These are phyloP conservation scores for Melanogrammus aeglefinus DNA, from an alignment of 2,797 vertebrate species.

Conservation along the genomic window DNA sequence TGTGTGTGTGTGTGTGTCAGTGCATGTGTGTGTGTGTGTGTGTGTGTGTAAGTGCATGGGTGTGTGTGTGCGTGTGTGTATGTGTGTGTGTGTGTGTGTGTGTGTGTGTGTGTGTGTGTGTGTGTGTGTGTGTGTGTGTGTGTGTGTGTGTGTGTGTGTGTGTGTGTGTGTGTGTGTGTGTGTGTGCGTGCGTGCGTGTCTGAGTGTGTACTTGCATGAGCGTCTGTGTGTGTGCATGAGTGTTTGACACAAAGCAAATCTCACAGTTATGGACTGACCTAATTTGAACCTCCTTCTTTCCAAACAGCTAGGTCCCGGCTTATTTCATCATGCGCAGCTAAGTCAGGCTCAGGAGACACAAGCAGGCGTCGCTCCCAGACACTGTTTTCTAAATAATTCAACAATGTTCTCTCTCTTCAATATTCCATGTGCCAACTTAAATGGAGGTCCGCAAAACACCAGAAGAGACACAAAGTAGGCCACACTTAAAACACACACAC, in stretches of 20 bases:
- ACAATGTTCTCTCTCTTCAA: background rate
- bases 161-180: no score
- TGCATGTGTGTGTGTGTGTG: no score
- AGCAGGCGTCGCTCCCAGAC: background rate
- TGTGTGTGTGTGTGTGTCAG: no score
- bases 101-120: no score
- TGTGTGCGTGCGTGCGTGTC: no score
- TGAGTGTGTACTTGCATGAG: no score
- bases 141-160: no score
- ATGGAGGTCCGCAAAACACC: background rate
- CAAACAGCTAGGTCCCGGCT: background rate
- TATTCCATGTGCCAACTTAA: background rate
- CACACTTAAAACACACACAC: conserved; percentile 25
- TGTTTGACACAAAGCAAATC: background rate
- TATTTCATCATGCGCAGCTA: background rate
- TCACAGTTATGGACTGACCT: background rate
- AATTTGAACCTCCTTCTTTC: background rate
- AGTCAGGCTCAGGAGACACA: background rate
- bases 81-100: no score
- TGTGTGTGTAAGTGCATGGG: no score
- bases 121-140: no score
- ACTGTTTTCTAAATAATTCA: background rate
- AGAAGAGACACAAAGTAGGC: conserved; percentile 33
- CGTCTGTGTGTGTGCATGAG: no score
- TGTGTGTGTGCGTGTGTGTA: background rate